Conservation (phyloP, 35 echinoderm and acorn worm genomes). For the Lytechinus variegatus region DNA sequence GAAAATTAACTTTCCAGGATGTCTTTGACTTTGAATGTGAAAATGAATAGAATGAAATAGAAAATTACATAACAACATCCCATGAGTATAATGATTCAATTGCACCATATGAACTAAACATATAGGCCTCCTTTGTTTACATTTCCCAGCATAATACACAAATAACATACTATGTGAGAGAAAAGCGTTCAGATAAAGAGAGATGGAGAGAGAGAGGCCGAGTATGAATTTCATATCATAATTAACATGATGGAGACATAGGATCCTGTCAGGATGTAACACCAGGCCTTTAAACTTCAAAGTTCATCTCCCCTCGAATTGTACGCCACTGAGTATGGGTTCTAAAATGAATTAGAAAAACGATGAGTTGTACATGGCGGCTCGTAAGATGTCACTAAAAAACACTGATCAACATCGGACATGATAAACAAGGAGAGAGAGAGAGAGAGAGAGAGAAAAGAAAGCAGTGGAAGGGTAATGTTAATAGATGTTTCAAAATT, state of each 20-base stretch:
- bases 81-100: background rate
- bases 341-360: constrained; percentile 46
- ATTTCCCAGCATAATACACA: too few species aligned
- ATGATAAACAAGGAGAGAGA: background rate
- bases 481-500: too few species aligned
- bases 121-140: background rate
- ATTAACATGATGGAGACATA: too few species aligned
- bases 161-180: too few species aligned
- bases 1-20: background rate
- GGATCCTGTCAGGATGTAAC: background rate
- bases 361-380: constrained; percentile 30
- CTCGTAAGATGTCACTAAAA: background rate
- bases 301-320: background rate
- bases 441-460: background rate
- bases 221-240: too few species aligned
- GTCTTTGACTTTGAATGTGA: too few species aligned
- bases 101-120: background rate
- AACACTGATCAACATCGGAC: background rate
- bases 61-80: too few species aligned
- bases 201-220: too few species aligned
- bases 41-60: too few species aligned
- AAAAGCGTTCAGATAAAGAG: too few species aligned
- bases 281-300: background rate
- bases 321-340: background rate
- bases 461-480: background rate